Evolutionary conservation across 2,113 vertebrate species (phyloP), one percentile per base, ranked within the genome.

Genomic region (Pseudopodoces humilis): DNA sequence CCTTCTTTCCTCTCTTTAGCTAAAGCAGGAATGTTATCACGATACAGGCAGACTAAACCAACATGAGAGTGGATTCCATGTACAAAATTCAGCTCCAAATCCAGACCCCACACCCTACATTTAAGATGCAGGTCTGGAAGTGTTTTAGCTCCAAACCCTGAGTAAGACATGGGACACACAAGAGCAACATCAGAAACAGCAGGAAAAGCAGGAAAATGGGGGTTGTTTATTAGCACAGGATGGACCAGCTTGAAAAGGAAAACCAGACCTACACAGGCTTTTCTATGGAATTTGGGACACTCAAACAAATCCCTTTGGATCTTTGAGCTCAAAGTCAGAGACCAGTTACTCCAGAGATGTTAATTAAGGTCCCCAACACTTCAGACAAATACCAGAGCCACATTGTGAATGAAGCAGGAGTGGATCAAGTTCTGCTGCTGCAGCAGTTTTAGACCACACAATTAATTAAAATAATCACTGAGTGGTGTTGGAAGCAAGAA

Each of bases 31-130:
- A 15, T 23, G 35, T 41, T 37, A 30, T 7, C 22, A 7, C 33
- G 21, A 30, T 28, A 33, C 0, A 92, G 35, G 59, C 49, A 88
- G 59, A 30, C 19, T 59, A 72, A 82, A 79, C 6, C 49, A 39
- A 83, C 84, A 44, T 37, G 50, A 78, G 39, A 76, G 62, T 5
- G 19, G 22, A 53, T 24, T 84, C 47, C 46, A 71, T 21, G 43
- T 12, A 33, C 24, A 49, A 79, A 90, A 68, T 46, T 37, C 62
- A 79, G 62, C 63, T 69, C 62, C 52, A 41, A 52, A 33, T 11
- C 63, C 25, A 76, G 53, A 83, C 6, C 17, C n/a, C 18, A 33
- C 0, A 0, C 43, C 44, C 44, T 22, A 39, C 13, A 10, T 30
- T 70, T 64, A 63, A 84, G 11, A 67, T 22, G 27, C 50, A 90